Conservation (phyloP, 2,797 vertebrate species). For the Falco novaeseelandiae region DNA sequence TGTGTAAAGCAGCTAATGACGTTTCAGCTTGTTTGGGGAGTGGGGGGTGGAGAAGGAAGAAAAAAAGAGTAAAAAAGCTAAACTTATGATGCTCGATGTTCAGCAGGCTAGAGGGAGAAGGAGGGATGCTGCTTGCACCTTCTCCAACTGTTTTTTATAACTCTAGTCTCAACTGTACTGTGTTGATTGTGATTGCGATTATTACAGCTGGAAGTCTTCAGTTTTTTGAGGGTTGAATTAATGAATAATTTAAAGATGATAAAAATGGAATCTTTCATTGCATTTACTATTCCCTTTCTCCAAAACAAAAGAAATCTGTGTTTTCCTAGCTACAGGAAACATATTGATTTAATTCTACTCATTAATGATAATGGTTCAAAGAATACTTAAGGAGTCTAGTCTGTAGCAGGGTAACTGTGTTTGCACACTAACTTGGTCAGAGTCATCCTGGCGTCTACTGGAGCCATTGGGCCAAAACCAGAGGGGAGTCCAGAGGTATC, state of each 20-base stretch:
- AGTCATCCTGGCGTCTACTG: neutral
- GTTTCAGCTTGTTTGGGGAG: neutral
- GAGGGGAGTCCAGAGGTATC: neutral
- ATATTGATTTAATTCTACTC: slow-evolving; percentile 27
- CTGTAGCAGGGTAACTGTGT: neutral
- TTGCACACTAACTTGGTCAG: neutral
- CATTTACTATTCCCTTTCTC: neutral
- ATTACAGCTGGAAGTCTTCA: slow-evolving; percentile 47
- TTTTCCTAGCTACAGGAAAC: slow-evolving; percentile 40
- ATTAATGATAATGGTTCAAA: slow-evolving; percentile 52
- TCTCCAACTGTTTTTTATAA: neutral
- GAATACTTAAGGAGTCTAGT: slow-evolving; percentile 16
- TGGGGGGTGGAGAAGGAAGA: too few species aligned
- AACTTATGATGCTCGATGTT: neutral
- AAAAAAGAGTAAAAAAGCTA: neutral
- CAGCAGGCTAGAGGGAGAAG: neutral
- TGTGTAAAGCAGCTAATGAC: neutral
- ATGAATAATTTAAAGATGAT: neutral
- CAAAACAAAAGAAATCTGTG: slow-evolving; percentile 9
- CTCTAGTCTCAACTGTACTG: neutral
- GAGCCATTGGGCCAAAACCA: neutral
- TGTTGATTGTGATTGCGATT: neutral
- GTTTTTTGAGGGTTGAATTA: neutral
- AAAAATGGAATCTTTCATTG: slow-evolving; percentile 1
- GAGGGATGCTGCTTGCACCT: neutral